These are phyloP conservation scores for Drosophila kikkawai DNA, from an alignment of 1,140 invertebrate genomes.

Conservation along the genomic window DNA sequence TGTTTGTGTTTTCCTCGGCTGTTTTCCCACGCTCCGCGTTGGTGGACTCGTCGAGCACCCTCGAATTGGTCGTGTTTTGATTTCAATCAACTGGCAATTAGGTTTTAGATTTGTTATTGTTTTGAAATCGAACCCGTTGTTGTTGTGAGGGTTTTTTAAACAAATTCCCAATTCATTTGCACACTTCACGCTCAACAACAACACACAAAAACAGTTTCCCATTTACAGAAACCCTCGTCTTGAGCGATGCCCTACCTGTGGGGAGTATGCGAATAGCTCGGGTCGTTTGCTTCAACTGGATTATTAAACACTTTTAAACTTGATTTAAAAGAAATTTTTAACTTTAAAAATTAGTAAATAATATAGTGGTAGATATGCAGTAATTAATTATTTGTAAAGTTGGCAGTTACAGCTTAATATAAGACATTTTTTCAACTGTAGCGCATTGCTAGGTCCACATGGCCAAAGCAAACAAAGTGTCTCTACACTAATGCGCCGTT, in stretches of 20 bases:
- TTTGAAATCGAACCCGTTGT: slow-evolving; percentile 49
- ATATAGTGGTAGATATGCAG: too few species aligned
- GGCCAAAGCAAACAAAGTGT: slow-evolving; percentile 31
- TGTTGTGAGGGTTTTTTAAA: slow-evolving; percentile 51
- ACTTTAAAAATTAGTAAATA: too few species aligned
- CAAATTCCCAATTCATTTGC: slow-evolving; percentile 75
- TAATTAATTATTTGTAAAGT: too few species aligned
- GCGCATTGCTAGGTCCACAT: slow-evolving; percentile 2
- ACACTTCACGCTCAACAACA: slow-evolving; percentile 79
- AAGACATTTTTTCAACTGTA: not conserved
- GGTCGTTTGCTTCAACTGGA: not conserved
- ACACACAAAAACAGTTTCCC: slow-evolving; percentile 75
- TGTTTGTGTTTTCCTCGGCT: slow-evolving; percentile 35
- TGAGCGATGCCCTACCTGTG: slow-evolving; percentile 38
- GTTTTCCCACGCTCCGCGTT: slow-evolving; percentile 48
- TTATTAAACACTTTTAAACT: not conserved
- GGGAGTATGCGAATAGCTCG: not conserved
- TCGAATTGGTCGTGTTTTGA: not conserved
- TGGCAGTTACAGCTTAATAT: not conserved
- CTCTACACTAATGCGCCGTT: slow-evolving; percentile 48
- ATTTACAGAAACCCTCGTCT: slow-evolving; percentile 79
- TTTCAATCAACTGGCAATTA: slow-evolving; percentile 10
- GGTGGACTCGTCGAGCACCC: slow-evolving; percentile 1
- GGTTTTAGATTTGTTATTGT: slow-evolving; percentile 10
- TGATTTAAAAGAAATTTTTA: not conserved